Base-by-base conservation (phyloP, 2,113 vertebrate species). In the Manacus vitellinus region DNA sequence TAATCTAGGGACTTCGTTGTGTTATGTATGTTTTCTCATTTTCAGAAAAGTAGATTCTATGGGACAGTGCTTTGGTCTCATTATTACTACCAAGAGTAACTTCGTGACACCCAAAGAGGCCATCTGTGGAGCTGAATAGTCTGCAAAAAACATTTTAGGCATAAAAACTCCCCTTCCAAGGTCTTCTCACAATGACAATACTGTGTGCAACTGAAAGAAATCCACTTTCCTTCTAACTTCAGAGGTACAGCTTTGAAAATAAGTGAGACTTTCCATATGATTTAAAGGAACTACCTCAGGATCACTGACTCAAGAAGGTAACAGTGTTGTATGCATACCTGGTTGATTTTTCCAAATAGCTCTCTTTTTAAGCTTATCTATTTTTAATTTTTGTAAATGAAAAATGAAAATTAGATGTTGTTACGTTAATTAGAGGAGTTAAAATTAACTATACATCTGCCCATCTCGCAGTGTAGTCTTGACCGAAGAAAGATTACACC, bases 251-350 rank as follows among this genome's bases (percentile, higher is more conserved):
- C 6, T 90, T 73, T 84, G 24, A 51, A 88, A 80, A 65, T 15
- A 41, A 79, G 4, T 47, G n/a, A 56, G 15, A 39, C 3, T 81
- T 80, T 58, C n/a, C 9, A 44, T 7, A 41, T 0, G 1, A 25
- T 73, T 92, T 41, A 70, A 61, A 46, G 41, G 4, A 62, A 24
- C 5, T 76, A 6, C 28, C 31, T 41, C 4, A 41, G 12, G 22
- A 41, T 56, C 31, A n/a, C 6, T 67, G 8, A 55, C 30, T 77
- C 10, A 27, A 37, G 44, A 92, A 75, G 56, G 23, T 39, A 51
- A 39, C 12, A 43, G 9, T 39, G 11, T 20, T 3, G 3, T 43
- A 41, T 15, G 51, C 2, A 14, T 46, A 46, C 6, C 7, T 79
- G 10, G 5, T 9, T 51, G 30, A 43, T 35, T 4, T 43, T 90